phyloP scores from a whole-genome alignment of 2,113 vertebrate species.

The Gymnocephalus cernua region DNA sequence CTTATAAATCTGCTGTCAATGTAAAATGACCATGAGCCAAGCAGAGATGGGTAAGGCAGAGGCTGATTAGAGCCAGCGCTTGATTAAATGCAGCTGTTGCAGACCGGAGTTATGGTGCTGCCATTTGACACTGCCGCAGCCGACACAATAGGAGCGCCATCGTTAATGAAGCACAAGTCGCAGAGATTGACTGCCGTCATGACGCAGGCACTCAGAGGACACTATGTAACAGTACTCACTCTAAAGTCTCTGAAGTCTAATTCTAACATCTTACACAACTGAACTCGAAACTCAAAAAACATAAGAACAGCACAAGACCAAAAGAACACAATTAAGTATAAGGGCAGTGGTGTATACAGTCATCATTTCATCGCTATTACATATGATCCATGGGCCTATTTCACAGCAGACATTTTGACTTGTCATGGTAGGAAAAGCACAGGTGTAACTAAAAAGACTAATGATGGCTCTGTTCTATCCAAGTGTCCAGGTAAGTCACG shows the following conservation, averaged over 20 bases:
- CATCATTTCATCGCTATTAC: background rate
- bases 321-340: background rate
- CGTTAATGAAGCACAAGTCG: conserved; percentile 49
- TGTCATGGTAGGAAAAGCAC: background rate
- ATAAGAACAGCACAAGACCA: background rate
- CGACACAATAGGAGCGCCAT: conserved; percentile 45
- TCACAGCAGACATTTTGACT: background rate
- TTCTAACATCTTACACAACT: background rate
- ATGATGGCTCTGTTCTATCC: no score
- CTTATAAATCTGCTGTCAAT: conserved; percentile 54
- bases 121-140: conserved; percentile 55
- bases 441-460: background rate
- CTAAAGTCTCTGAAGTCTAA: background rate
- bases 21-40: conserved; percentile 43
- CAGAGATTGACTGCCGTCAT: conserved; percentile 30
- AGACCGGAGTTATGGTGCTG: conserved; percentile 44
- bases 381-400: background rate
- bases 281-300: background rate
- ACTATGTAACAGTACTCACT: conserved; percentile 8
- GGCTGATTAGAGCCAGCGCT: conserved; percentile 64
- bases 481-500: no score
- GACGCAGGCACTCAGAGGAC: conserved; percentile 21
- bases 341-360: background rate
- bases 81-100: conserved; percentile 78
- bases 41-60: conserved; percentile 59